Evolutionary conservation across 2,113 vertebrate species (phyloP), one percentile per base, ranked within the genome.

Genomic region (Hystrix cristata): DNA sequence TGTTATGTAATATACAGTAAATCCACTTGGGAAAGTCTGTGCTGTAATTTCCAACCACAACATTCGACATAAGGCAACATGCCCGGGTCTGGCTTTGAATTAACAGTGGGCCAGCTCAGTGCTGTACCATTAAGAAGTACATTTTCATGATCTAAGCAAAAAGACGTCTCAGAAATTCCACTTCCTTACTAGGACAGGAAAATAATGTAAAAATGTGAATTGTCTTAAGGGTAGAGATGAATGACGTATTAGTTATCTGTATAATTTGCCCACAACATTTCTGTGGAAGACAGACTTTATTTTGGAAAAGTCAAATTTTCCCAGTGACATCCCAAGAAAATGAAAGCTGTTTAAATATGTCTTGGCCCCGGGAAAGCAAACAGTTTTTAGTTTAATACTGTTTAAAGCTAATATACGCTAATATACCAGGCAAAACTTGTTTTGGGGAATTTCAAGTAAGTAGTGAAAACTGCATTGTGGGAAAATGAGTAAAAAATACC

Each of bases 31-130:
- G 79, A 91, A 98, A 60, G 90, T 31, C 10, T 48, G 9, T 34
- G 87, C 60, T 46, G 59, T 94, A 31, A 92, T 95, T 97, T 97
- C 67, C 67, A 90, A 62, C 92, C 96, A 91, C 94, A 97, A n/a
- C 60, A 51, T 94, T 81, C n/a, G n/a, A 62, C 25, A 85, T 65
- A 60, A 92, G 96, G 94, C 91, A 94, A 16, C 5, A 55, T 91
- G 87, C 95, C 93, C 83, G 88, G 57, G 83, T 81, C 59, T 86
- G 94, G 60, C 48, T 93, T 93, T 95, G 89, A 95, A 94, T 97
- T 81, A 98, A 79, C 59, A 88, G 43, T 96, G 95, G 87, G 38
- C 88, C 90, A 95, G 92, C 60, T 97, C 53, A 93, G 31, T 90
- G 51, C 65, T 31, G 25, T 46, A 57, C 4, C 34, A 88, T 62